Base-by-base conservation (phyloP, 2,888 invertebrate species). In the Desoria tigrina region DNA sequence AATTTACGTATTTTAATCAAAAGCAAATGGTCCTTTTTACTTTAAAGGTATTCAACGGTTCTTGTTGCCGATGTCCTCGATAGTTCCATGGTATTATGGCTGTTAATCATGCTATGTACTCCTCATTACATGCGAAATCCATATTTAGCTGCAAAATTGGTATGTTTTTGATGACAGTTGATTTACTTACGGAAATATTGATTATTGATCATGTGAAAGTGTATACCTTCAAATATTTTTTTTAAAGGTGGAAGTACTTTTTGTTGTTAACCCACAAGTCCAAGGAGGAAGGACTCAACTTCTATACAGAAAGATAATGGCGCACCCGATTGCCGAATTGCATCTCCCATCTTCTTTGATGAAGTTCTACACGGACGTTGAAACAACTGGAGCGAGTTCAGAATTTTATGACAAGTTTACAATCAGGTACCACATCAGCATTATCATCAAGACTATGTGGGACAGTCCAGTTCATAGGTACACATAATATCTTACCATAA, bases 401-500 rank as follows among this genome's bases (percentile, higher is more conserved):
- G 99, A 99, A 83, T 99, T 99, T 83, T 99, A 97, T 79, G 98
- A 98, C 82, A 99, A 99, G 83, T 99, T 99, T 82, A 94, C 94
- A 14, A 98, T 99, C 77, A 87, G 99, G 65, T 96, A 96, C 83
- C 96, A 97, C 80, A 96, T 99, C 80, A 96, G 96, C 81, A 88
- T 97, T 79, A 94, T 98, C 78, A 86, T 99, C 77, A 96, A 96
- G 81, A 88, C 90, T 58, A 90, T 99, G 89, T 98, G 98, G 97
- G 89, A 89, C 66, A 90, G 91, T 78, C 89, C 91, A 16, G 85
- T 90, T 51, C 97, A 98, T 79, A 85, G 89, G 66, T 84, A 89
- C 79, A 50, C 21, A 24, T 16, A 23, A 23, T 51, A 51, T 23
- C 24, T 24, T 51, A 6, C 26, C 6, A 51, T 18, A 9, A 24